Base-by-base conservation (phyloP, 37 sponge, comb jelly and placozoan genomes). In the Ianthella basta region DNA sequence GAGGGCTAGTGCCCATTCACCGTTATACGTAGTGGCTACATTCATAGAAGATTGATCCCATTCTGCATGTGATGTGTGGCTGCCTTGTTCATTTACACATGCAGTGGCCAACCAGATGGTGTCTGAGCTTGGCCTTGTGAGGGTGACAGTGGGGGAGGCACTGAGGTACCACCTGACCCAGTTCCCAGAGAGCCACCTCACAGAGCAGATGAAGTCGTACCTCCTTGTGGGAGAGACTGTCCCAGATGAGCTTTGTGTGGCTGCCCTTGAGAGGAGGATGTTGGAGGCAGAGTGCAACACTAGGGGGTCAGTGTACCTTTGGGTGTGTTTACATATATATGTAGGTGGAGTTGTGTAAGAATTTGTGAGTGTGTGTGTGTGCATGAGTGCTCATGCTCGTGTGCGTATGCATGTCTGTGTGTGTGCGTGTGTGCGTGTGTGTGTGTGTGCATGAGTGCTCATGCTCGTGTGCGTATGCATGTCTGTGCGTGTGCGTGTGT, bases 271-370 rank as follows among this genome's bases (percentile, higher is more conserved):
- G 67, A 56, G 78, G 23, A 72, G 81, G n/a, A 80, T 98, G 81
- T 61, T 98, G 83, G 88, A 94, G 75, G 87, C 91, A 18, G 88
- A 89, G 57, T 94, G 92, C 68, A 85, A 72, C 29, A 98, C 96
- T 0, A 91, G 98, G 83, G 98, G 98, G 96, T 98, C 81, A 83
- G 85, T 15, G n/a, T n/a, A n/a, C n/a, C n/a, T n/a, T n/a, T 34
- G 23, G 0, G 59, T 55, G 32, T 56, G 40, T 29, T 15, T 54
- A 1, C 54, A 16, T 44, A 73, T 70, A 8, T 64, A 64, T 82
- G 67, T 35, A 38, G 30, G 67, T 64, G 50, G 12, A 35, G 13
- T 50, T 55, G 19, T 25, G 5, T 55, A 56, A 39, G 60, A 19
- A 30, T 82, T 24, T 39, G 38, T 82, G 34, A 33, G 24, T 44